Conservation (phyloP, 2,113 vertebrate species). For the Phyllopteryx taeniolatus region DNA sequence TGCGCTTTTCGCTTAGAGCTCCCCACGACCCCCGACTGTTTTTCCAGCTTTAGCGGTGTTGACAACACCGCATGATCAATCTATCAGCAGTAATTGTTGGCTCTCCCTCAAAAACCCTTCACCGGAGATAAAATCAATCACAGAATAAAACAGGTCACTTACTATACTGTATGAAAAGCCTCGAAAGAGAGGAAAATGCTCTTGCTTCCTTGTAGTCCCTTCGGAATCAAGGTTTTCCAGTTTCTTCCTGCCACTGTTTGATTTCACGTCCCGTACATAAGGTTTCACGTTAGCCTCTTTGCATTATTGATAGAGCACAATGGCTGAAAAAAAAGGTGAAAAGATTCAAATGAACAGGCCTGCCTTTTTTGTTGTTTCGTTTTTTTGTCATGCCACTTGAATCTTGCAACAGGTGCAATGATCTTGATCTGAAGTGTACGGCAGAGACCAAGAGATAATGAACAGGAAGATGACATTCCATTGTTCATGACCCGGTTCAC, state of each 20-base stretch:
- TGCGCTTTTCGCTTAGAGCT: conserved; percentile 7
- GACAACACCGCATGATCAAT: conserved; percentile 45
- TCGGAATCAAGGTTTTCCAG: conserved; percentile 6
- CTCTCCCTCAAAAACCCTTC: conserved; percentile 21
- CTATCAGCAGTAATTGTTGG: conserved; percentile 36
- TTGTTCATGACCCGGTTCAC: background rate
- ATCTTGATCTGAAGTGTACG: background rate
- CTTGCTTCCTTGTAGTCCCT: background rate
- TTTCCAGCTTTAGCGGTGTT: conserved; percentile 17
- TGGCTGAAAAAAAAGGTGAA: background rate
- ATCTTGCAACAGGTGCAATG: background rate
- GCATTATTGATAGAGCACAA: background rate
- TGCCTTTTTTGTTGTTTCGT: background rate
- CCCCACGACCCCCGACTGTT: conserved; percentile 22
- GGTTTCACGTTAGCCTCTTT: background rate
- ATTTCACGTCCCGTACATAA: background rate
- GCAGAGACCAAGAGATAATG: background rate
- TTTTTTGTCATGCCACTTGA: background rate
- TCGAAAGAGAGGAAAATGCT: background rate
- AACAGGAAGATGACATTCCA: background rate
- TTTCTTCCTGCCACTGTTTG: conserved; percentile 4
- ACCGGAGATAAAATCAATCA: conserved; percentile 6
- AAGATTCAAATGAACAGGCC: background rate
- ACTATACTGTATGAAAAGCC: background rate
- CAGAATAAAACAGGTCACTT: conserved; percentile 3